Conservation (phyloP, 2,113 vertebrate genomes). For the Leptobrachium leishanense region DNA sequence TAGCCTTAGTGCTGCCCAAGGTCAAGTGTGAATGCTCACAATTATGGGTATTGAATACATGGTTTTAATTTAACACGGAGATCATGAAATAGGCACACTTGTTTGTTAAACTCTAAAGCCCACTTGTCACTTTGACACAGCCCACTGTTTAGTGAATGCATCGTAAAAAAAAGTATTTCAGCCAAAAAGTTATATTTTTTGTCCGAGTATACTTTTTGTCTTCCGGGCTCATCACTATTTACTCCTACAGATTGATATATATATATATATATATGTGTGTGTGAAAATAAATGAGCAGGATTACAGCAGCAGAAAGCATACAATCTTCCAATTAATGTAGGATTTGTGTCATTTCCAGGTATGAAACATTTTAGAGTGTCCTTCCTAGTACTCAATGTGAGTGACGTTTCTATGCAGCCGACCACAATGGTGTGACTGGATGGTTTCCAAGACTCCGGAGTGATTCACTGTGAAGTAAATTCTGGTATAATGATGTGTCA, state of each 20-base stretch:
- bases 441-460: background rate
- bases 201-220: background rate
- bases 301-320: background rate
- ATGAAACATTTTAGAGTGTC: background rate
- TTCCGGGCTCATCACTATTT: background rate
- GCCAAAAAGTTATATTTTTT: background rate
- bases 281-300: no score
- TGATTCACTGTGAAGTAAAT: background rate
- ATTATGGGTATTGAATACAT: no score
- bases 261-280: no score
- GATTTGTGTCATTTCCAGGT: constrained; percentile 2
- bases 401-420: background rate
- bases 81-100: no score
- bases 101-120: no score
- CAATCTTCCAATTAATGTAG: constrained; percentile 3
- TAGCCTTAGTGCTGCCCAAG: no score
- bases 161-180: background rate
- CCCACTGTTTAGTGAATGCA: no score
- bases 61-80: no score
- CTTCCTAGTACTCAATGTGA: background rate
- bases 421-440: constrained; percentile 3
- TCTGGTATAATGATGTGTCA: constrained; percentile 20
- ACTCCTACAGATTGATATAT: no score
- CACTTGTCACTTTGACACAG: no score
- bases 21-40: no score